A percentile compares a stretch with the other conserved stretches of the same genome.
Conservation (phyloP, 1,140 invertebrate genomes). For the Chymomyza costata region DNA sequence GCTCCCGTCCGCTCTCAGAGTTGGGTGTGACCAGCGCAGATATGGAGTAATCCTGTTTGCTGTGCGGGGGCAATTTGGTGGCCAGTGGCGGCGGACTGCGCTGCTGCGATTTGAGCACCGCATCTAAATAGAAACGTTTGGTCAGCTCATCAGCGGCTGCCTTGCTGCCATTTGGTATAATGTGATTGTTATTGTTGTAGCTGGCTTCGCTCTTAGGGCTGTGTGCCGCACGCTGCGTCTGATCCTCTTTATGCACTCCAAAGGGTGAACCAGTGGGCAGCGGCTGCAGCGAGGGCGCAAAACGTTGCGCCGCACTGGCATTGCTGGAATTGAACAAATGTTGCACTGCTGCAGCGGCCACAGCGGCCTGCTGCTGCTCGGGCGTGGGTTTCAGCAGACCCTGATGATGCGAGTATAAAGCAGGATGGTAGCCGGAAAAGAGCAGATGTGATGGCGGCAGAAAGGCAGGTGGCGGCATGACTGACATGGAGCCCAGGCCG, state of each 20-base stretch:
- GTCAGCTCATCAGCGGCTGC: constrained; percentile 77
- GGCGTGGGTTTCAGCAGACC: constrained; percentile 78
- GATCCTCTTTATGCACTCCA: constrained; percentile 15
- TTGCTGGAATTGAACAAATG: constrained; percentile 63
- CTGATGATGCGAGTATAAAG: constrained; percentile 78
- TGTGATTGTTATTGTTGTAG: constrained; percentile 58
- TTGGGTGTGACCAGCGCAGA: constrained; percentile 69
- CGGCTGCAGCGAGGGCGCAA: constrained; percentile 24
- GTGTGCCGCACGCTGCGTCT: constrained; percentile 27
- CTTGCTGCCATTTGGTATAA: constrained; percentile 60
- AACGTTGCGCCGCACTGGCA: constrained; percentile 42
- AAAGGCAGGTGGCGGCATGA: constrained; percentile 81
- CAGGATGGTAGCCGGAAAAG: constrained; percentile 81
- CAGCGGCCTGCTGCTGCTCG: constrained; percentile 53
- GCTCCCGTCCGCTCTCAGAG: constrained; percentile 63
- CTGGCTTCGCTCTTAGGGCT: constrained; percentile 33
- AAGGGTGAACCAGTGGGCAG: constrained; percentile 36
- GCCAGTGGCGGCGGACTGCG: constrained; percentile 47
- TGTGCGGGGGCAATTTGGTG: constrained; percentile 49
- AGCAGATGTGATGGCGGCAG: constrained; percentile 80
- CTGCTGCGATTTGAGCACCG: constrained; percentile 82
- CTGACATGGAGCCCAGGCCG: constrained; percentile 78
- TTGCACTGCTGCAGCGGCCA: constrained; percentile 65
- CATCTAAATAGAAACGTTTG: constrained; percentile 84
- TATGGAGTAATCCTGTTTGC: constrained; percentile 65